Percentiles rank a stretch among this genome's conserved stretches.
Evolutionary conservation across 1,140 invertebrate species (phyloP).

Genomic region (Patella vulgata): DNA sequence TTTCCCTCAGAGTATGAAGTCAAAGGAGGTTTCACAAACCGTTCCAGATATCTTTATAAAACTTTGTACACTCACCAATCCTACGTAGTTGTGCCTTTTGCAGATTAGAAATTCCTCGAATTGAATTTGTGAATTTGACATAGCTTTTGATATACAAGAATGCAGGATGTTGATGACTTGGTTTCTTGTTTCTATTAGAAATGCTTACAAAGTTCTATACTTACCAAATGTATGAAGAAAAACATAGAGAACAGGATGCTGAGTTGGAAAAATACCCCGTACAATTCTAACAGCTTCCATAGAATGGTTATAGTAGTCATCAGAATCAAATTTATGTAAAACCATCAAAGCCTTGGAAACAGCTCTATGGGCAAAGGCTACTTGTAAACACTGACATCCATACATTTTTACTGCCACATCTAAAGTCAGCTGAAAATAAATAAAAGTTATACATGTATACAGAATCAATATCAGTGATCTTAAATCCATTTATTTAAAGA

Average conservation of each 20-base stretch:
- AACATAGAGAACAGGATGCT: conserved; percentile 51
- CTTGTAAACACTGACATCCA: conserved; percentile 51
- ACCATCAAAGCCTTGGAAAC: conserved; percentile 54
- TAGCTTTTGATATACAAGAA: too few relatives aligned
- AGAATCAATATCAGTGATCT: neutral
- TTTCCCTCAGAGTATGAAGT: too few relatives aligned
- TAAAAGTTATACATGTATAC: neutral
- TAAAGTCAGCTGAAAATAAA: conserved; percentile 44
- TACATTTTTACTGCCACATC: conserved; percentile 48
- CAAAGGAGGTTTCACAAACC: too few relatives aligned
- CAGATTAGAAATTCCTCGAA: too few relatives aligned
- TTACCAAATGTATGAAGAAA: conserved; percentile 60
- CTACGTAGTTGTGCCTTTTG: too few relatives aligned
- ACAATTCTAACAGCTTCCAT: conserved; percentile 55
- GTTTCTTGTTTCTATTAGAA: too few relatives aligned
- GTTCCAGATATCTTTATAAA: too few relatives aligned
- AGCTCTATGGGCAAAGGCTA: conserved; percentile 52
- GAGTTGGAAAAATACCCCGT: conserved; percentile 36
- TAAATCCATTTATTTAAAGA: neutral
- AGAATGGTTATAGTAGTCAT: conserved; percentile 50
- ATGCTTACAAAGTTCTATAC: too few relatives aligned
- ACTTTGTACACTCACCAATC: too few relatives aligned
- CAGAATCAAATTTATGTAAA: conserved; percentile 46
- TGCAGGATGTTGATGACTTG: too few relatives aligned
- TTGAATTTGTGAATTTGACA: too few relatives aligned